Conservation (phyloP, 2,888 invertebrate species). For the Sinhomidia bicolor region DNA sequence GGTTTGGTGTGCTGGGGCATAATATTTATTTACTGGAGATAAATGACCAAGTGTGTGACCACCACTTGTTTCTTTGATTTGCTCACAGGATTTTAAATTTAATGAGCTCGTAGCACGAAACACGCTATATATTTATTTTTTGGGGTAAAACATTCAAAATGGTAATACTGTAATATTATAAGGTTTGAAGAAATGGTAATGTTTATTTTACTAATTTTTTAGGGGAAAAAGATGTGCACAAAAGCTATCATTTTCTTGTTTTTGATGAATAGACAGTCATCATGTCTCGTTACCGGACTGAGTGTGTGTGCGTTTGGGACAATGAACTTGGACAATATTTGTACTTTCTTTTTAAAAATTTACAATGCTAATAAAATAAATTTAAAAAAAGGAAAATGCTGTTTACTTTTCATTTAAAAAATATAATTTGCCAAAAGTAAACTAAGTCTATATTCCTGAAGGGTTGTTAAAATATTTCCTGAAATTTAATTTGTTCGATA, state of each 20-base stretch:
- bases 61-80: neutral
- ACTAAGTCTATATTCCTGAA: neutral
- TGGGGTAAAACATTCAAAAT: neutral
- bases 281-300: no score
- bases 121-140: no score
- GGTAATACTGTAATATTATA: no score
- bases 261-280: neutral
- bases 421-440: neutral
- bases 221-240: neutral
- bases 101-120: conserved; percentile 56
- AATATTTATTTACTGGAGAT: conserved; percentile 42
- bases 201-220: conserved; percentile 9
- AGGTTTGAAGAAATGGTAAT: neutral
- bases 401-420: neutral
- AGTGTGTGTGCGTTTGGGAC: no score
- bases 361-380: neutral
- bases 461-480: neutral
- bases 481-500: neutral
- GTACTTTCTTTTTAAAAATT: neutral
- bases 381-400: neutral
- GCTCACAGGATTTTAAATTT: conserved; percentile 46
- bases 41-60: conserved; percentile 51
- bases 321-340: neutral
- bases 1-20: no score
- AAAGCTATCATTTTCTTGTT: neutral